Base-by-base conservation (phyloP, 2,888 invertebrate species). In the Agrochola litura region DNA sequence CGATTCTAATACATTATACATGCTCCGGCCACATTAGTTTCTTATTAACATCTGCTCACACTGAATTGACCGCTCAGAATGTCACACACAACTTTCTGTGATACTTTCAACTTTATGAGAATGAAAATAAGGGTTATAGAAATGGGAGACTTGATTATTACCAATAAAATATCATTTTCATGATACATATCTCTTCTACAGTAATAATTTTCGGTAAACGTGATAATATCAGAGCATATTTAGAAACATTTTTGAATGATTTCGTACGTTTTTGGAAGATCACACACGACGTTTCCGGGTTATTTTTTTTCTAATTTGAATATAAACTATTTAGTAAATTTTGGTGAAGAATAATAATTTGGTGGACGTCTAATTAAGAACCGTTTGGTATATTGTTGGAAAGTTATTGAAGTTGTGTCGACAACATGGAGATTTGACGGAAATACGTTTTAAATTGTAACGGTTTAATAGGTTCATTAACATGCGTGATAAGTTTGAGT, bases 231-330 rank as follows among this genome's bases (percentile, higher is more conserved):
- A 86, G 88, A 87, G 90, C 91, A 90, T 90, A 90, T 81, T 90
- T 91, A 89, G 86, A 90, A 87, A 90, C 87, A 91, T 93, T 83
- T 83, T 90, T 89, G 90, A 89, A 81, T 86, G 86, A 85, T 85
- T 85, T 88, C 86, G 85, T 88, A 86, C 87, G 88, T 89, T 90
- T 87, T 80, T 82, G 63, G 79, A 85, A 83, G 94, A 94, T 91
- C 95, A 91, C 96, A 94, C 95, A 95, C 95, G 95, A 89, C 52
- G 96, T 91, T 95, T 95, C 95, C 94, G 94, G 92, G 88, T 60
- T 22, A 43, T 80, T 87, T 54, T 54, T 82, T 81, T 77, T 84
- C 85, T 88, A 88, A 91, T 89, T 89, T 89, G 86, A 86, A 86
- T 89, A 89, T 90, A 85, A 84, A 87, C 84, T 86, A 84, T 71